Evolutionary conservation across 2,888 invertebrate species (phyloP).

Genomic region (Danaus chrysippus): DNA sequence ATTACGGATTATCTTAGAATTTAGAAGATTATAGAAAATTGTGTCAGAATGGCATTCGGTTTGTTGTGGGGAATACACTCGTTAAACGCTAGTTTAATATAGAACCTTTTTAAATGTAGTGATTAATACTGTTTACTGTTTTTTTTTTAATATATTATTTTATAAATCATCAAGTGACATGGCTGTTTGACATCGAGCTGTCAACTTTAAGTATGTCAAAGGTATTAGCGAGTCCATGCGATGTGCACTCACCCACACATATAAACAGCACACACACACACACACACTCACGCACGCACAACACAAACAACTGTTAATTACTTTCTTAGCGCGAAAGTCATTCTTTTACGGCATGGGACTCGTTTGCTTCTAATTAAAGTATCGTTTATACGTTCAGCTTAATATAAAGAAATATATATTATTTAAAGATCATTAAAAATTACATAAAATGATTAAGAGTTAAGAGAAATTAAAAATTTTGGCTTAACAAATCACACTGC

Average conservation of each 20-base stretch:
- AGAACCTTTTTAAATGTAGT: no score
- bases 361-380: slow-evolving; percentile 6
- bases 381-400: background rate
- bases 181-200: slow-evolving; percentile 9
- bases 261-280: background rate
- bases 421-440: no score
- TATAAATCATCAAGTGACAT: slow-evolving; percentile 6
- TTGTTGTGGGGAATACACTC: no score
- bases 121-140: no score
- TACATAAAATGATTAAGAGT: no score
- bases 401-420: no score
- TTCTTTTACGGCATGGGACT: slow-evolving; percentile 1
- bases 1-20: background rate
- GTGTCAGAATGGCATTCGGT: background rate
- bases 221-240: slow-evolving; percentile 42
- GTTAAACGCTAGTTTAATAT: no score
- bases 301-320: slow-evolving; percentile 7
- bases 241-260: slow-evolving; percentile 21
- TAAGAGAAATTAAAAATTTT: no score
- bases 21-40: background rate
- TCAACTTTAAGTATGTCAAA: slow-evolving; percentile 44
- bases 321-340: background rate
- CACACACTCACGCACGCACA: background rate
- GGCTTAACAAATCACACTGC: no score
- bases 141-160: background rate